These are phyloP conservation scores for Bellardia bayeri DNA, from an alignment of 2,888 invertebrate genomes.

Conservation along the genomic window DNA sequence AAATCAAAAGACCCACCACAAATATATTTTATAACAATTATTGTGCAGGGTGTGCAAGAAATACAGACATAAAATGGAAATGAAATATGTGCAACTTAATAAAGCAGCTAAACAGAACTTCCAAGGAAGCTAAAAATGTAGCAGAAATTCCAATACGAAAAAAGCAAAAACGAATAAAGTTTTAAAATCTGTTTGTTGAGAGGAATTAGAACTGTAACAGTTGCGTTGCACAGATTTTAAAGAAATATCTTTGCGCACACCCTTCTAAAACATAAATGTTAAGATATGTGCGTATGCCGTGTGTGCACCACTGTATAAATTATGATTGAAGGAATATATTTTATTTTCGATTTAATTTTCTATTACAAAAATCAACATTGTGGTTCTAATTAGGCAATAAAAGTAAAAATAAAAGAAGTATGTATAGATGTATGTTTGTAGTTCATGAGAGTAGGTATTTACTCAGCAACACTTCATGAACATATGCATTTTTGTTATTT, in stretches of 20 bases:
- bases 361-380: background rate
- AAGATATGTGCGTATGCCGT: background rate
- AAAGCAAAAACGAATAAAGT: too few species aligned
- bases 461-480: too few species aligned
- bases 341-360: background rate
- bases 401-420: slow-evolving; percentile 49
- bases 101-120: too few species aligned
- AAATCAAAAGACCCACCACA: slow-evolving; percentile 32
- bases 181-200: too few species aligned
- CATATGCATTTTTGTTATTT: background rate
- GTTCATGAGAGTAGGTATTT: background rate
- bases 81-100: background rate
- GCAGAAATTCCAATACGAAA: too few species aligned
- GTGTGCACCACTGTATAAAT: background rate
- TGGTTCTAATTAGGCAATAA: slow-evolving; percentile 56
- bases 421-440: background rate
- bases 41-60: background rate
- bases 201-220: too few species aligned
- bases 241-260: background rate
- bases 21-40: background rate
- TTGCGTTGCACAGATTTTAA: background rate
- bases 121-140: too few species aligned
- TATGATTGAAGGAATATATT: background rate
- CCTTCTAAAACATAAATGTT: background rate
- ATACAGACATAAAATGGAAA: background rate